phyloP scores from a whole-genome alignment of 2,888 invertebrate species.

The Ormyrus rosae region DNA sequence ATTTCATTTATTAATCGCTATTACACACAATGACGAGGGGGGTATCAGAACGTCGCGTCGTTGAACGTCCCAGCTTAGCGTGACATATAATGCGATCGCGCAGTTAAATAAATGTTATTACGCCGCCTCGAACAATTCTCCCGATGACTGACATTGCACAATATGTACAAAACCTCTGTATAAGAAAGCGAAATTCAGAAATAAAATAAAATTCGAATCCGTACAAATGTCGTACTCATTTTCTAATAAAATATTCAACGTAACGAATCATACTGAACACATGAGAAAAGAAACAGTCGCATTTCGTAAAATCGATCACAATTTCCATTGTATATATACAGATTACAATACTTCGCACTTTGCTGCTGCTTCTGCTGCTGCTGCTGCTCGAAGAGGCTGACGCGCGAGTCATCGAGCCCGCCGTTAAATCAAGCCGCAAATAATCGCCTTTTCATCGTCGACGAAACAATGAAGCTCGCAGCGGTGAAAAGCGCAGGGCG shows the following conservation, averaged over 20 bases:
- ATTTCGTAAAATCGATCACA: conserved; percentile 1
- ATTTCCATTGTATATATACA: background rate
- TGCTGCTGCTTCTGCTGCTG: background rate
- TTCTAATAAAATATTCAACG: background rate
- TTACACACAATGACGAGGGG: conserved; percentile 62
- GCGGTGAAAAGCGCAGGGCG: background rate
- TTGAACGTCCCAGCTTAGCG: conserved; percentile 35
- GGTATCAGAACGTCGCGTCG: conserved; percentile 22
- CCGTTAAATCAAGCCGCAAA: background rate
- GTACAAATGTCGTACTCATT: conserved; percentile 13
- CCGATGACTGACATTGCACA: conserved; percentile 15
- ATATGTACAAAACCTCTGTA: conserved; percentile 42
- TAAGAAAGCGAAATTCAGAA: conserved; percentile 16
- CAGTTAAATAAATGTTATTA: conserved; percentile 28
- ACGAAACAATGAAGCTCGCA: background rate
- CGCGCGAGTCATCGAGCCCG: background rate
- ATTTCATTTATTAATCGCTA: conserved; percentile 65
- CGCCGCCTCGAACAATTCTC: conserved; percentile 26
- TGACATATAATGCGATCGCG: conserved; percentile 18
- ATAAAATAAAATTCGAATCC: conserved; percentile 28
- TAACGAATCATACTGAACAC: conserved; percentile 9
- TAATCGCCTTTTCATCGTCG: no score
- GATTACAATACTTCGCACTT: conserved; percentile 17
- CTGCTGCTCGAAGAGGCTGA: no score
- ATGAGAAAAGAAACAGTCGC: conserved; percentile 1